Percentiles rank a stretch among this genome's conserved stretches.
phyloP scores from a whole-genome alignment of 2,888 invertebrate species.

The Glaucopsyche alexis region DNA sequence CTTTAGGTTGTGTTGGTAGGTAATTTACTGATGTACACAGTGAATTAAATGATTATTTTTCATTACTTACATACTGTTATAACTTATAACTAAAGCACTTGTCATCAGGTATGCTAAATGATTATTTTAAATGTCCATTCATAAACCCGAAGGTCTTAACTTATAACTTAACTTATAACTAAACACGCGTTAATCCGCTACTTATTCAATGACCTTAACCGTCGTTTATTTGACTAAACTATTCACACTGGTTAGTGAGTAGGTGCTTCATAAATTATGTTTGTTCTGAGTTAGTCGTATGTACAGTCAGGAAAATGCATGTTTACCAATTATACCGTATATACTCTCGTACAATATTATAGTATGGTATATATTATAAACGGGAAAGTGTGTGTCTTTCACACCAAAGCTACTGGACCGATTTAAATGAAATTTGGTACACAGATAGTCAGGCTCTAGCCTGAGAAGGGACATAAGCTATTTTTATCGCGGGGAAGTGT shows the following conservation, averaged over 20 bases:
- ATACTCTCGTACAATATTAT: no score
- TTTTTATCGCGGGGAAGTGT: no score
- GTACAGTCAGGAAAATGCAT: neutral
- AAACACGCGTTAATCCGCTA: neutral
- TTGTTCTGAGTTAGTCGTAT: neutral
- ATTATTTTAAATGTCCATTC: neutral
- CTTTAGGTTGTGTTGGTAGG: no score
- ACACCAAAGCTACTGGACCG: no score
- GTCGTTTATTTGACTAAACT: slow-evolving; percentile 2
- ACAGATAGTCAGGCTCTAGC: no score
- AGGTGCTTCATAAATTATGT: neutral
- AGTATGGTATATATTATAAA: no score
- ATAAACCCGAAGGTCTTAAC: neutral
- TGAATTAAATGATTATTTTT: neutral
- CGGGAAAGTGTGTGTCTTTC: no score
- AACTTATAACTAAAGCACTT: neutral
- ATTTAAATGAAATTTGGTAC: no score
- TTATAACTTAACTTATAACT: neutral
- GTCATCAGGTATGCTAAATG: slow-evolving; percentile 2
- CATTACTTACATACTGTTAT: no score
- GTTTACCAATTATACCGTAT: no score
- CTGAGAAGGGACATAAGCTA: no score
- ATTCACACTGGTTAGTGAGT: neutral
- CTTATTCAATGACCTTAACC: neutral
- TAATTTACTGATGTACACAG: neutral